Evolutionary conservation across 1,140 invertebrate species (phyloP).

Genomic region (Drosophila orosa): DNA sequence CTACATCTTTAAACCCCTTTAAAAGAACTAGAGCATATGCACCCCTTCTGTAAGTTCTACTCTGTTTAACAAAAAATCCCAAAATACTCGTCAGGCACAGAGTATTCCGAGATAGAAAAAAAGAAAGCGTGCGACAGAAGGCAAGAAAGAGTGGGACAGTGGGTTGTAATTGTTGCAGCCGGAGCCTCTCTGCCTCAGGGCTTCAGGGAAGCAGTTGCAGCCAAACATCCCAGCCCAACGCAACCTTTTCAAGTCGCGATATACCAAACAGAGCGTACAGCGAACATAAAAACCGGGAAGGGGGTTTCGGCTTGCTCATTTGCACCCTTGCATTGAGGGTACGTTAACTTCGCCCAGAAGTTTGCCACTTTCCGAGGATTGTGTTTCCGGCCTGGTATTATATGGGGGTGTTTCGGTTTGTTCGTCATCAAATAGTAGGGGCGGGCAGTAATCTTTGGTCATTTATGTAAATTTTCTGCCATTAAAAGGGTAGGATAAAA

Average conservation of each 20-base stretch:
- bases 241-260: constrained; percentile 26
- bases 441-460: constrained; percentile 21
- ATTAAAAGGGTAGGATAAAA: constrained; percentile 19
- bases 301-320: constrained; percentile 35
- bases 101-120: constrained; percentile 60
- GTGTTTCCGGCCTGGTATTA: constrained; percentile 18
- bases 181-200: constrained; percentile 17
- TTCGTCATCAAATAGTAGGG: constrained; percentile 9
- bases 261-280: constrained; percentile 35
- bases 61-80: constrained; percentile 59
- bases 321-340: constrained; percentile 31
- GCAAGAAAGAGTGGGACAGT: constrained; percentile 7
- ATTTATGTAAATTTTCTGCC: constrained; percentile 29
- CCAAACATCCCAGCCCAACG: constrained; percentile 10
- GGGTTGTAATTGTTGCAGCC: constrained; percentile 27
- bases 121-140: constrained; percentile 71
- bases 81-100: constrained; percentile 49
- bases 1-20: not conserved
- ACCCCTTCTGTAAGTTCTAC: constrained; percentile 42
- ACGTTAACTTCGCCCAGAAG: constrained; percentile 16
- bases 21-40: not conserved
- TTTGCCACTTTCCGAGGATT: constrained; percentile 23
- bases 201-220: constrained; percentile 38
- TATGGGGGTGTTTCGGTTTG: constrained; percentile 10
- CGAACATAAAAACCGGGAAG: constrained; percentile 3